Evolutionary conservation across 2,888 invertebrate species (phyloP).

Genomic region (Alviniconcha strummeri): DNA sequence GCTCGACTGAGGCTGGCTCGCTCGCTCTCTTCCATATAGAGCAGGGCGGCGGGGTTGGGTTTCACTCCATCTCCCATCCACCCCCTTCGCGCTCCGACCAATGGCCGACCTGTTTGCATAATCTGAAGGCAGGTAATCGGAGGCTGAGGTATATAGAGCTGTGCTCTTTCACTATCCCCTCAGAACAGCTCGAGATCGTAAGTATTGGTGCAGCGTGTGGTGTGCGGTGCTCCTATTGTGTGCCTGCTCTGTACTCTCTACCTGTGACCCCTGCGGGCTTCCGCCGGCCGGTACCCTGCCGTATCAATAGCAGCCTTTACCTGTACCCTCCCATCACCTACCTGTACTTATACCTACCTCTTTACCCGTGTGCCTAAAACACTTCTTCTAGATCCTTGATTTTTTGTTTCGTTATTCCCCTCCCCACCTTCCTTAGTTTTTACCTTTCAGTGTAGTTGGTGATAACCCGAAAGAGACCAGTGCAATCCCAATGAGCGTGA

Average conservation of each 20-base stretch:
- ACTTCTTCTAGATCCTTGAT: background rate
- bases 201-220: constrained; percentile 32
- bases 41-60: constrained; percentile 28
- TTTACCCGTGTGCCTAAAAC: background rate
- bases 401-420: background rate
- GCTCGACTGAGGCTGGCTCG: constrained; percentile 6
- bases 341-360: background rate
- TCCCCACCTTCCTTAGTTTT: background rate
- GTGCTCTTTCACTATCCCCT: background rate
- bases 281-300: background rate
- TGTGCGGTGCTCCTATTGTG: background rate
- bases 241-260: constrained; percentile 7
- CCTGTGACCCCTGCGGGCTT: constrained; percentile 11
- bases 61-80: constrained; percentile 27
- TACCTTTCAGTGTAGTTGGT: background rate
- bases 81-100: constrained; percentile 29
- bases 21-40: constrained; percentile 40
- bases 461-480: background rate
- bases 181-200: constrained; percentile 44
- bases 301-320: background rate
- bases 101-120: constrained; percentile 35
- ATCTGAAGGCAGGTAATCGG: constrained; percentile 5
- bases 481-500: too few species aligned
- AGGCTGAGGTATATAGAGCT: constrained; percentile 34
- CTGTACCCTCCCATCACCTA: background rate